phyloP scores from a whole-genome alignment of 1,140 invertebrate genomes.

The Heliconius congener region DNA sequence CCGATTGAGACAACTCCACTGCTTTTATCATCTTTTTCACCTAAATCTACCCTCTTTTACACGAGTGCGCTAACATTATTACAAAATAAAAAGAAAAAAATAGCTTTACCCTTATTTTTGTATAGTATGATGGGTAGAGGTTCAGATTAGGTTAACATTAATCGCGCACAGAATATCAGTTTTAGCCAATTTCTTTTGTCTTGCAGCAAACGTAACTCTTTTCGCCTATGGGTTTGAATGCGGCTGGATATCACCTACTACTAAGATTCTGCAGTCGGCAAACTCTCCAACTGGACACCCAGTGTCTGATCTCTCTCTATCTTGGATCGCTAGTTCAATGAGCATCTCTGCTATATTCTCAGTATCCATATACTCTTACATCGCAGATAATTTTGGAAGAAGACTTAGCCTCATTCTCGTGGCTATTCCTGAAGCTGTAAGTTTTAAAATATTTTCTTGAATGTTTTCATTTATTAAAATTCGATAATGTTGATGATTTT shows the following conservation, averaged over 20 bases:
- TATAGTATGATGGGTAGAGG: too few relatives aligned
- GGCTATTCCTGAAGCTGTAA: conserved; percentile 27
- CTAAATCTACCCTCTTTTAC: too few relatives aligned
- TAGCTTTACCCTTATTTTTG: too few relatives aligned
- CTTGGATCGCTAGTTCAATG: conserved; percentile 35
- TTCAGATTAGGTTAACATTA: too few relatives aligned
- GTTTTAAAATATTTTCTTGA: background rate
- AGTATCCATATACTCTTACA: conserved; percentile 26
- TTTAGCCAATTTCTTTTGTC: too few relatives aligned
- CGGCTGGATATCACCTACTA: conserved; percentile 40
- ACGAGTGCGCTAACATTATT: too few relatives aligned
- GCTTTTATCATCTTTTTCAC: too few relatives aligned
- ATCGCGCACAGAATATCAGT: too few relatives aligned
- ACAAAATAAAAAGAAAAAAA: too few relatives aligned
- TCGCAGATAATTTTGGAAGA: conserved; percentile 30
- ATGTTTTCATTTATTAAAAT: too few relatives aligned
- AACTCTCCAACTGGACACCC: conserved; percentile 27
- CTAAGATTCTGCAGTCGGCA: conserved; percentile 31
- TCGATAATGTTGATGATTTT: too few relatives aligned
- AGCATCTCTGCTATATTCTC: conserved; percentile 30
- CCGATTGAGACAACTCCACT: too few relatives aligned
- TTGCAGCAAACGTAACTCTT: conserved; percentile 23
- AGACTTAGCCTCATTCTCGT: conserved; percentile 28
- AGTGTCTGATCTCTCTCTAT: conserved; percentile 22
- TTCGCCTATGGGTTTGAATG: conserved; percentile 32